These are phyloP conservation scores for Athrips mouffetella DNA, from an alignment of 2,888 invertebrate genomes.

Conservation along the genomic window DNA sequence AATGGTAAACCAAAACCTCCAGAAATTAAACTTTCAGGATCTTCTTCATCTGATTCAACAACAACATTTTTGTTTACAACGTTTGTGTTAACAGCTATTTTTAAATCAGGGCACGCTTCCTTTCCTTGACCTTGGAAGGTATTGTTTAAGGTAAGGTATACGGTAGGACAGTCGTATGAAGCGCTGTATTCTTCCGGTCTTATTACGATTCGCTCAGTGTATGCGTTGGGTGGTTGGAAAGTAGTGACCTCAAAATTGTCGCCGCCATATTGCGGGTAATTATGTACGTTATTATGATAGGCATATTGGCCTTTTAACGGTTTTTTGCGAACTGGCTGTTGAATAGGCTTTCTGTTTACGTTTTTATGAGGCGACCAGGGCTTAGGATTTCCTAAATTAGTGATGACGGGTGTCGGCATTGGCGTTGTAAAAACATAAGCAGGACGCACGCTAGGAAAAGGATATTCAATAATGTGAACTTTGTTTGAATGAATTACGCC, in stretches of 20 bases:
- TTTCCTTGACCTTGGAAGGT: slow-evolving; percentile 78
- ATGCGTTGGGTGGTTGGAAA: slow-evolving; percentile 56
- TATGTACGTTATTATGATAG: slow-evolving; percentile 48
- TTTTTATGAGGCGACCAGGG: slow-evolving; percentile 42
- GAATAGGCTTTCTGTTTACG: slow-evolving; percentile 40
- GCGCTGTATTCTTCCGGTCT: slow-evolving; percentile 69
- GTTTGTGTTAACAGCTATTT: slow-evolving; percentile 84
- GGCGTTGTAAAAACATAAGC: slow-evolving; percentile 53
- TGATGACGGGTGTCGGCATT: slow-evolving; percentile 61
- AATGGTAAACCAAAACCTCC: slow-evolving; percentile 54
- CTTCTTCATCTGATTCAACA: slow-evolving; percentile 65
- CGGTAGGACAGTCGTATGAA: slow-evolving; percentile 73
- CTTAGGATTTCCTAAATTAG: slow-evolving; percentile 63
- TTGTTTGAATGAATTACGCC: slow-evolving; percentile 50
- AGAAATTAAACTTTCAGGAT: slow-evolving; percentile 47
- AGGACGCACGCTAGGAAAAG: slow-evolving; percentile 32
- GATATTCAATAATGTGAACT: slow-evolving; percentile 46
- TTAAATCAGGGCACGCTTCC: slow-evolving; percentile 83
- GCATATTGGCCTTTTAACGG: slow-evolving; percentile 48
- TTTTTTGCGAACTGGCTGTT: slow-evolving; percentile 47
- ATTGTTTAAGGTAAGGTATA: slow-evolving; percentile 75
- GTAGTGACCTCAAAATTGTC: slow-evolving; percentile 62
- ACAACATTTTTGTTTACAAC: slow-evolving; percentile 79
- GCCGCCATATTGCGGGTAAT: slow-evolving; percentile 41
- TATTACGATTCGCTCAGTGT: slow-evolving; percentile 69